Evolutionary conservation across 2,888 invertebrate species (phyloP), one percentile per base, ranked within the genome.

Genomic region (Parnassius glacialis): DNA sequence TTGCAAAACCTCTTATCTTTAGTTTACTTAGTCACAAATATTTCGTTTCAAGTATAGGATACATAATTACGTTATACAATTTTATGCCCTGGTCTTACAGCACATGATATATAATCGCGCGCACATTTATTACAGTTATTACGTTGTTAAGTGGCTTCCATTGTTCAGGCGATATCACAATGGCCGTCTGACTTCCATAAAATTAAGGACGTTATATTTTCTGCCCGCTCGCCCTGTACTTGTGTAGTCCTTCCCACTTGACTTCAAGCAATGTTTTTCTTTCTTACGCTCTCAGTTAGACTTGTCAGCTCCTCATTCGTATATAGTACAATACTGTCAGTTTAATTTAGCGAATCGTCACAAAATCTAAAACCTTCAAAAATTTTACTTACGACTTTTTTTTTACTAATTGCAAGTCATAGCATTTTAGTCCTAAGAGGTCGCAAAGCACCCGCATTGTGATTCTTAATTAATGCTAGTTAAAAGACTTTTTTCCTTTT

Each of bases 91-190:
- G 12, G 41, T 13, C 34, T 1, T 20, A 34, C 34, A 11, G 34
- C 34, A 41, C 34, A 52, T 12, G 25, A 25, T 34, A 34, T 52
- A 34, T 52, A 52, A 34, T 52, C n/a, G 34, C 52, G n/a, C 34
- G 52, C n/a, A 52, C 41, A 52, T 25, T 34, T 52, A 34, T 52
- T 10, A 52, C 11, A 52, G 52, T 34, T 52, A 45, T 45, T n/a
- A 45, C 45, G n/a, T 45, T 45, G 45, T 12, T 9, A 41, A 25
- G 52, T 12, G 20, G 12, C 52, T 12, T 11, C 52, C 52, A 52
- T 34, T 34, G 52, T 52, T 34, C 52, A 34, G 2, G 41, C 34
- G 34, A 10, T 52, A 34, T 52, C 45, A 12, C 45, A 45, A 50
- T 50, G 50, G 16, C 16, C 50, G 50, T 50, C 50, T 16, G 50